phyloP scores from a whole-genome alignment of 30 jellyfish, hydroid and myxozoan species.

The Hydra vulgaris region DNA sequence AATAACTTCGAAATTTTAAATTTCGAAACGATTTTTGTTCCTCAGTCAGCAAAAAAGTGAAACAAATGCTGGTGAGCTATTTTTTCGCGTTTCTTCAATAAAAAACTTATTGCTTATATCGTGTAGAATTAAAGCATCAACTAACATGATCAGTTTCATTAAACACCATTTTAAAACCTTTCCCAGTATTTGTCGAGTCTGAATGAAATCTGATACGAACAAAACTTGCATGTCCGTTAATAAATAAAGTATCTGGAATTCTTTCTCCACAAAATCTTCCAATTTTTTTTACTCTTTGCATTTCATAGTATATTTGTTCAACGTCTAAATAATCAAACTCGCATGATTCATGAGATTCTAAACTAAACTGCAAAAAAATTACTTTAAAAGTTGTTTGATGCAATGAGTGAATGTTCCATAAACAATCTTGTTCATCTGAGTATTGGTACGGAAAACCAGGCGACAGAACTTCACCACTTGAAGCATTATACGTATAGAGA shows the following conservation, averaged over 20 bases:
- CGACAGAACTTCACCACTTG: constrained; percentile 40
- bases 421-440: constrained; percentile 50
- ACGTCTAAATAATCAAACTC: constrained; percentile 55
- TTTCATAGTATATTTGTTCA: constrained; percentile 37
- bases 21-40: no score
- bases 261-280: constrained; percentile 76
- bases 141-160: constrained; percentile 3
- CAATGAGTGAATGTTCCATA: constrained; percentile 48
- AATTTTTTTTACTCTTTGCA: constrained; percentile 37
- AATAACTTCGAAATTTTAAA: no score
- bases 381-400: constrained; percentile 21
- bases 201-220: constrained; percentile 45
- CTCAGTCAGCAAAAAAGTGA: no score
- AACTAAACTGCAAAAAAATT: constrained; percentile 35
- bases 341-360: constrained; percentile 53
- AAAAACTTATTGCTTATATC: no score
- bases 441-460: constrained; percentile 85
- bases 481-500: constrained; percentile 19
- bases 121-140: no score
- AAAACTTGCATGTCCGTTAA: constrained; percentile 31
- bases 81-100: no score
- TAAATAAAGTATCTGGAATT: constrained; percentile 38
- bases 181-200: constrained; percentile 58
- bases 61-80: no score
- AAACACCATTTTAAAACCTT: constrained; percentile 38